These are phyloP conservation scores for Mallotus villosus DNA, from an alignment of 2,797 vertebrate species.

Conservation along the genomic window DNA sequence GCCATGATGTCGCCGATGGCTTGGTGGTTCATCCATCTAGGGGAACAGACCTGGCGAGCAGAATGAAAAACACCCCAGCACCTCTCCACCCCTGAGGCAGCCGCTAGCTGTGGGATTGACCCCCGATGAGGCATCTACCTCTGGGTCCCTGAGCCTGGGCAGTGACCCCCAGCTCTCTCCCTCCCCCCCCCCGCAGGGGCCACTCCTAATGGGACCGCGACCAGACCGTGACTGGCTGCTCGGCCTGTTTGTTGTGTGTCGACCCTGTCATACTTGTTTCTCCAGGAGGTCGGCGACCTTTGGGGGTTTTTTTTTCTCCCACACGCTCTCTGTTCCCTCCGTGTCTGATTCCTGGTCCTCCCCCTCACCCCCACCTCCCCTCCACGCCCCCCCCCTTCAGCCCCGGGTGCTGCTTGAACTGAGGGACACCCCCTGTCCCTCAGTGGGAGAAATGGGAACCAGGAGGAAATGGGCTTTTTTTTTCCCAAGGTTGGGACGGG, in stretches of 20 bases:
- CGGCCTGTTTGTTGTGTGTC: constrained; percentile 69
- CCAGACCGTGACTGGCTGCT: constrained; percentile 39
- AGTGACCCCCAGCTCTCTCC: neutral
- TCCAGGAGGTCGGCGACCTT: constrained; percentile 68
- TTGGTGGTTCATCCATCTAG: neutral
- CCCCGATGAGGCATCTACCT: constrained; percentile 28
- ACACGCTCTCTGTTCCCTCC: constrained; percentile 61
- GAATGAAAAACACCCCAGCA: constrained; percentile 47
- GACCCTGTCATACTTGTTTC: constrained; percentile 72
- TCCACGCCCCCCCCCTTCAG: constrained; percentile 50
- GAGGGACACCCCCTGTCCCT: constrained; percentile 69
- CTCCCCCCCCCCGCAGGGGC: neutral
- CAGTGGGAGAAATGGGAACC: constrained; percentile 73
- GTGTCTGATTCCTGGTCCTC: constrained; percentile 1
- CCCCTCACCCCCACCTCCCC: constrained; percentile 37
- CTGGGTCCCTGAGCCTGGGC: constrained; percentile 23
- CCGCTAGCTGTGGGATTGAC: constrained; percentile 21
- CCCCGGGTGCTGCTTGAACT: constrained; percentile 74
- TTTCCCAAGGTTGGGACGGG: constrained; percentile 63
- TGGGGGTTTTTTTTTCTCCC: constrained; percentile 73
- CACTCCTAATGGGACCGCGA: constrained; percentile 23
- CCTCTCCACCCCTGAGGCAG: constrained; percentile 32
- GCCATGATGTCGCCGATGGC: too few species aligned
- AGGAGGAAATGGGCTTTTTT: constrained; percentile 62
- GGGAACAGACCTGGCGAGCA: constrained; percentile 18